Percentiles rank a stretch among this genome's conserved stretches.
Evolutionary conservation across 1,140 invertebrate genomes (phyloP).

Genomic region (Augochlora pura): DNA sequence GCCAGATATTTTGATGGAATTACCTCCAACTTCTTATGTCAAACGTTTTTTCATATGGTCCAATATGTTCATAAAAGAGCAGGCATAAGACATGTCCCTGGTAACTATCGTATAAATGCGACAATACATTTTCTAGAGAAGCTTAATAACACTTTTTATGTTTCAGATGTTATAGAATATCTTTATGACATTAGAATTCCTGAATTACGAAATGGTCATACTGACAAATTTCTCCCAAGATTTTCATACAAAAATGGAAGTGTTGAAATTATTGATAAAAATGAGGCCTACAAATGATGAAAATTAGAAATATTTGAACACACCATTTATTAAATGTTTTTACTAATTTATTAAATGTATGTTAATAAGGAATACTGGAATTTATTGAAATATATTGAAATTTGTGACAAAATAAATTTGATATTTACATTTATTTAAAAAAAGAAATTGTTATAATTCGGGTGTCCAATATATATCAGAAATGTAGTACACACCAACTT

Average conservation of each 20-base stretch:
- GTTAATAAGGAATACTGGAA: no score
- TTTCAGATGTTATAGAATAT: conserved; percentile 61
- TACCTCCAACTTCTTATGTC: conserved; percentile 62
- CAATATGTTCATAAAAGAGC: background rate
- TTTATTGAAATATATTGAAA: no score
- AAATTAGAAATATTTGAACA: background rate
- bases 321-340: background rate
- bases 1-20: conserved; percentile 66
- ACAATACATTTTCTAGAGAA: background rate
- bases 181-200: conserved; percentile 60
- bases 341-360: no score
- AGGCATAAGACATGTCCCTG: conserved; percentile 32
- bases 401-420: background rate
- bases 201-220: conserved; percentile 22
- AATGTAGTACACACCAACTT: conserved; percentile 1
- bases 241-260: conserved; percentile 56
- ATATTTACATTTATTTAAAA: conserved; percentile 32
- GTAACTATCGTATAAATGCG: conserved; percentile 31
- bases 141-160: background rate
- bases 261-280: conserved; percentile 40
- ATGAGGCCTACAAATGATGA: background rate
- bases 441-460: conserved; percentile 23
- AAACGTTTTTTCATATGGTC: conserved; percentile 46
- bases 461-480: conserved; percentile 9
- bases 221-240: conserved; percentile 64